Evolutionary conservation across 2,113 vertebrate genomes (phyloP).

Genomic region (Menura novaehollandiae): DNA sequence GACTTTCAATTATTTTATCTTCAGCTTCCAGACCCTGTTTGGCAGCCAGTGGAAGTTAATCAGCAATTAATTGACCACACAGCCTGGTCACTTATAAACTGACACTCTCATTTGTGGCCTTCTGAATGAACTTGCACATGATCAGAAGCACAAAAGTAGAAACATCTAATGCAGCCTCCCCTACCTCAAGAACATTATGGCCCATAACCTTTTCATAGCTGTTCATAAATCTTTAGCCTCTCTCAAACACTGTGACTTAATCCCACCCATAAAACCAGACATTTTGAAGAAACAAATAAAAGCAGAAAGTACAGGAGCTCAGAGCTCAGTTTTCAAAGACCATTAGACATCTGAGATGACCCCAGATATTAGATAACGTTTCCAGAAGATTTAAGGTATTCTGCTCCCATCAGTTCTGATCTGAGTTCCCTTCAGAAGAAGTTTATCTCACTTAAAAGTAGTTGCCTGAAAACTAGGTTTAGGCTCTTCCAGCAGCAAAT

Average conservation of each 20-base stretch:
- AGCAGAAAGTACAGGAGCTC: neutral
- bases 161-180: neutral
- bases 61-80: neutral
- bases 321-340: conserved; percentile 23
- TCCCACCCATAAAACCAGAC: neutral
- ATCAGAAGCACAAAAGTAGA: neutral
- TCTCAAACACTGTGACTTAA: neutral
- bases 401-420: neutral
- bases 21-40: neutral
- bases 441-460: neutral
- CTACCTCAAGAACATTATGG: neutral
- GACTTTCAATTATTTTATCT: neutral
- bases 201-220: conserved; percentile 26
- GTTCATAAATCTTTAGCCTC: conserved; percentile 5
- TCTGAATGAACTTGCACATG: neutral
- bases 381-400: neutral
- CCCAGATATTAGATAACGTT: neutral
- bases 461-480: neutral
- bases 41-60: neutral
- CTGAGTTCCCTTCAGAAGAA: neutral
- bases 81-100: neutral
- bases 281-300: conserved; percentile 48
- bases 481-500: neutral
- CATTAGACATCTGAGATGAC: neutral
- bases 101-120: neutral